Base-by-base conservation (phyloP, 2,888 invertebrate genomes). In the Amblyjoppa fuscipennis region DNA sequence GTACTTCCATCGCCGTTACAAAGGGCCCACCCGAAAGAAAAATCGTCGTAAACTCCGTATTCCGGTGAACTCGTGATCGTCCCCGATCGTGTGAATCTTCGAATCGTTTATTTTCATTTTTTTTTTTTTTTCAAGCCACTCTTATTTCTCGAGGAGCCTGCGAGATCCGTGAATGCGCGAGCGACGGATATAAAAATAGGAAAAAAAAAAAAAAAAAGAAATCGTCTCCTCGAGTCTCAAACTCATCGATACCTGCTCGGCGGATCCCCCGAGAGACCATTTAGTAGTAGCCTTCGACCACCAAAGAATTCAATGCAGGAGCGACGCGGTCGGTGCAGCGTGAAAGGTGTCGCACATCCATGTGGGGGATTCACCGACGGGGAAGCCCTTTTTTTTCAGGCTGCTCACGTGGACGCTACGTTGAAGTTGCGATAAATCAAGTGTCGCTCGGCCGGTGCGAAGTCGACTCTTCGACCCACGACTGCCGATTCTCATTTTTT, bases 391-490 rank as follows among this genome's bases (percentile, higher is more conserved):
- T 64, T 45, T 51, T 79, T 11, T 11, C 45, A 5, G 86, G 70
- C 45, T 81, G 83, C 70, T 87, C 77, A 66, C 66, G 70, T 68
- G 71, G 76, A 45, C 41, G 61, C 53, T 2, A 81, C 89, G 89
- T 90, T 89, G 88, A 91, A 90, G 90, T 91, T 83, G 80, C 87
- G 87, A 92, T 92, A 92, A 92, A 92, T 92, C 92, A 92, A 88
- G 77, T 75, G 86, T 85, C 86, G 88, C 86, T 38, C 51, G 71
- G 78, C 49, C 77, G 61, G 61, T 53, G 75, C 64, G 49, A 59
- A 38, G 25, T 45, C 49, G 45, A 49, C 16, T 64, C 38, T 79
- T 41, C 71, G 79, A 71, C 51, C 51, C 34, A 51, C 64, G 64
- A 38, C 64, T 68, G 59, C 68, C 74, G 79, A 83, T 78, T 51